These are phyloP conservation scores for Amorpha juglandis DNA, from an alignment of 2,888 invertebrate species.

Conservation along the genomic window DNA sequence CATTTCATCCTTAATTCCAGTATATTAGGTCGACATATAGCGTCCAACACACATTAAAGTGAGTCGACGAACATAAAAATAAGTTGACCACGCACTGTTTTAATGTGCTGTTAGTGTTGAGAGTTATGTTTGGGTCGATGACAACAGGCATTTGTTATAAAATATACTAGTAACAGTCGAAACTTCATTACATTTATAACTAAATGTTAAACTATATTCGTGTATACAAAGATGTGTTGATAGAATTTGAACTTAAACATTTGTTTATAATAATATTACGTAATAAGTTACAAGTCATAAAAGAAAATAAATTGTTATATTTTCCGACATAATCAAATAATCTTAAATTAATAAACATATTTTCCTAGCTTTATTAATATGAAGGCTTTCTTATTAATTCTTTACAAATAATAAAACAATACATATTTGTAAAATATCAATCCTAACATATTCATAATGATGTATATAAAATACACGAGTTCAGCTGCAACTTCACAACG, in stretches of 20 bases:
- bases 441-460: not conserved
- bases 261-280: slow-evolving; percentile 5
- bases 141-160: not conserved
- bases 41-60: too few species aligned
- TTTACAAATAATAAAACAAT: not conserved
- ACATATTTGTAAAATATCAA: not conserved
- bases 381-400: not conserved
- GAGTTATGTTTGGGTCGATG: not conserved
- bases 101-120: too few species aligned
- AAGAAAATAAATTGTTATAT: not conserved
- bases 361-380: not conserved
- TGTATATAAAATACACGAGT: not conserved
- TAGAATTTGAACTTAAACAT: slow-evolving; percentile 11
- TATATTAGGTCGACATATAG: not conserved
- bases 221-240: slow-evolving; percentile 19
- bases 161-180: not conserved
- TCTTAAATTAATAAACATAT: not conserved
- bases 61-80: not conserved
- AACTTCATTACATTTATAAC: slow-evolving; percentile 5
- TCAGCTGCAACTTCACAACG: slow-evolving; percentile 11
- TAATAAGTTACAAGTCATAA: slow-evolving; percentile 1
- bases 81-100: too few species aligned
- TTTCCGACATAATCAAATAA: slow-evolving; percentile 1
- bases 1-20: too few species aligned
- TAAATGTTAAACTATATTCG: slow-evolving; percentile 15